phyloP scores from a whole-genome alignment of 1,140 invertebrate genomes.

The Portunus trituberculatus region DNA sequence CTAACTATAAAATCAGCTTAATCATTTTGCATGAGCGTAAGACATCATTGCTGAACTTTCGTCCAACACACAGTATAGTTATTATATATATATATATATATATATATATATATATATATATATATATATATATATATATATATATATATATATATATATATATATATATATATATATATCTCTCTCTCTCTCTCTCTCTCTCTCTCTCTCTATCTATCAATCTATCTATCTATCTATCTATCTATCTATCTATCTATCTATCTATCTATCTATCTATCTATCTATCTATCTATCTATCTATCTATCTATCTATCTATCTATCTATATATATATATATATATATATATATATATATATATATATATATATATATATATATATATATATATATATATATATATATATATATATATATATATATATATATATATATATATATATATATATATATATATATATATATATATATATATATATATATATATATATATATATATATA shows the following conservation, averaged over 20 bases:
- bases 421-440: background rate
- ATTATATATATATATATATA: no score
- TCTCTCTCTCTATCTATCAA: background rate
- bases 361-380: background rate
- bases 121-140: no score
- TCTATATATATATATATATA: background rate
- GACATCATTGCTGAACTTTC: no score
- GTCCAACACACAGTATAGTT: no score
- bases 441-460: background rate
- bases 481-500: conserved; percentile 56
- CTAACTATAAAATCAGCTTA: no score
- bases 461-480: background rate
- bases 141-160: background rate
- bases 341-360: conserved; percentile 6
- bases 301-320: background rate
- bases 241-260: background rate
- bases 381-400: background rate
- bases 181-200: conserved; percentile 14
- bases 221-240: background rate
- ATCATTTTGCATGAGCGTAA: no score
- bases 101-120: no score
- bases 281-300: background rate
- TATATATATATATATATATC: background rate
- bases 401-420: conserved; percentile 30
- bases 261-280: background rate